Percentiles rank a stretch among this genome's conserved stretches.
phyloP scores from a whole-genome alignment of 2,113 vertebrate genomes.

The Cynopterus brachyotis region DNA sequence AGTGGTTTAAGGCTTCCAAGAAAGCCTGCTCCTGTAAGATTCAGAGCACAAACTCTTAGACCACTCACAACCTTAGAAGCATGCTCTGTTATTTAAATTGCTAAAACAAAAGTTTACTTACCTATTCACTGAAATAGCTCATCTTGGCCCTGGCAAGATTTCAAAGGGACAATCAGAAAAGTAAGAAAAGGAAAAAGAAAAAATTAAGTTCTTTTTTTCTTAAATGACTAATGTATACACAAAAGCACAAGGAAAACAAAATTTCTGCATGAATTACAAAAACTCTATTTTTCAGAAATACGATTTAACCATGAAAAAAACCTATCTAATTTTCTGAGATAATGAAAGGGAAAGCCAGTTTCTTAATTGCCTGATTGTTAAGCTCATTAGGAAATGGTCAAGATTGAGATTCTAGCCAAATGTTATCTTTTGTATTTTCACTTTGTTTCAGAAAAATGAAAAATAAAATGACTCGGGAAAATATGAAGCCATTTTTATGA shows the following conservation, averaged over 20 bases:
- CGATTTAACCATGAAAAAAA: slow-evolving; percentile 59
- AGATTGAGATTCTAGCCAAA: slow-evolving; percentile 35
- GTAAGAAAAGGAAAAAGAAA: background rate
- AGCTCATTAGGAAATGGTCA: slow-evolving; percentile 52
- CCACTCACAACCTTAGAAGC: background rate
- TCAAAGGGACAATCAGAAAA: slow-evolving; percentile 27
- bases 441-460: background rate
- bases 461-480: slow-evolving; percentile 50
- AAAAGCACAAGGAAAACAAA: slow-evolving; percentile 33
- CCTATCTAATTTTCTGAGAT: background rate
- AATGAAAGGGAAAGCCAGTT: slow-evolving; percentile 43
- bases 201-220: slow-evolving; percentile 41
- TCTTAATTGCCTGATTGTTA: slow-evolving; percentile 54
- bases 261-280: slow-evolving; percentile 26
- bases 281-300: slow-evolving; percentile 59
- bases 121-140: background rate
- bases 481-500: slow-evolving; percentile 17
- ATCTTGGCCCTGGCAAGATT: background rate
- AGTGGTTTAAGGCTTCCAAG: background rate
- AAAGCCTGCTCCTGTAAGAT: background rate
- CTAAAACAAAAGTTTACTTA: background rate
- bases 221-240: background rate
- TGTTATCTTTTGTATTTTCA: slow-evolving; percentile 40
- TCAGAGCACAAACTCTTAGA: background rate
- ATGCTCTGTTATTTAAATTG: background rate